Evolutionary conservation across 2,888 invertebrate genomes (phyloP).

Genomic region (Ditula angustiorana): DNA sequence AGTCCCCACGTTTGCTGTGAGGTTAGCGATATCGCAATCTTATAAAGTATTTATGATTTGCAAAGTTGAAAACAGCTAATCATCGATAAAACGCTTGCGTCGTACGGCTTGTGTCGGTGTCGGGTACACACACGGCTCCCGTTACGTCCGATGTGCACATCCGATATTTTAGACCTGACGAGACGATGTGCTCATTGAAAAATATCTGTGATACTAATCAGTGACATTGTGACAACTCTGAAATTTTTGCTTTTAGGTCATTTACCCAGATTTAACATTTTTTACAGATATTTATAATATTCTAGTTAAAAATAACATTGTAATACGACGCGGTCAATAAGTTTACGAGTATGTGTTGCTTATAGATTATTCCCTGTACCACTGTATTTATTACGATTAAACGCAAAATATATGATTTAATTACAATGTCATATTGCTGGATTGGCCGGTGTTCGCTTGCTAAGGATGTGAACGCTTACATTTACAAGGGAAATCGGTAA

Average conservation of each 20-base stretch:
- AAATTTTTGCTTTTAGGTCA: too few species aligned
- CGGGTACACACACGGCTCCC: slow-evolving; percentile 46
- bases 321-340: too few species aligned
- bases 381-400: not conserved
- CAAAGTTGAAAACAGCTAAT: not conserved
- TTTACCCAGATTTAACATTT: too few species aligned
- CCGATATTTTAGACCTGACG: slow-evolving; percentile 26
- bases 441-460: not conserved
- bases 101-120: slow-evolving; percentile 3
- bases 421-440: not conserved
- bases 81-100: not conserved
- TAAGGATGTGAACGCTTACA: slow-evolving; percentile 27
- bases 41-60: not conserved
- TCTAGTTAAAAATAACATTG: too few species aligned
- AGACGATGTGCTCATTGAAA: slow-evolving; percentile 25
- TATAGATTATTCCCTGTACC: not conserved
- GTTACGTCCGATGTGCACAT: slow-evolving; percentile 52
- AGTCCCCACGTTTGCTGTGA: not conserved
- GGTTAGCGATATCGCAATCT: not conserved
- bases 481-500: slow-evolving; percentile 19
- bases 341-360: too few species aligned
- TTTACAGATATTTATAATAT: too few species aligned
- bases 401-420: not conserved
- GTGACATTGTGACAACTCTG: too few species aligned
- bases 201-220: not conserved